Base-by-base conservation (phyloP, 2,797 vertebrate genomes). In the Halcyon smyrnensis region DNA sequence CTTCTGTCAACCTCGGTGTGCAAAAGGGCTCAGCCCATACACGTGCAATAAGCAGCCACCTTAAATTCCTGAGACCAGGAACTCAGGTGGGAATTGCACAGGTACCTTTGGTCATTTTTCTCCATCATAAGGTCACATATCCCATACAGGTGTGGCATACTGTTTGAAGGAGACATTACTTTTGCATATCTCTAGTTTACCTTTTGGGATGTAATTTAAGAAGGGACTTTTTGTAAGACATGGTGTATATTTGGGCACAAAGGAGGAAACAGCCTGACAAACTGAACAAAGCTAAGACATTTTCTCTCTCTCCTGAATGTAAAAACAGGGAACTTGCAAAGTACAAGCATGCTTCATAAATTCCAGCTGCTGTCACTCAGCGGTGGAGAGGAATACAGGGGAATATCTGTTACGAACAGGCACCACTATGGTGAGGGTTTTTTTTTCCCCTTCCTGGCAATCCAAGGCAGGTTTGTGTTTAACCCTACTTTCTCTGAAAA, bases 291-390 rank as follows among this genome's bases (percentile, higher is more conserved):
- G 92, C 60, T 57, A 90, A 93, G 90, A 74, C 23, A 41, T 93
- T 96, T 95, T 93, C 83, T 86, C 80, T 91, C 87, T 93, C 73
- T 90, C 69, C 53, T 95, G 87, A 97, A 96, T 64, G 75, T 85
- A 85, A 96, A 96, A 96, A 48, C 92, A 94, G 93, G 43, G 81
- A 89, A 96, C 9, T 74, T 89, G 84, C 60, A 95, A 92, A 94
- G 78, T 60, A 74, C 68, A 92, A 89, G 70, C 20, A 14, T 92
- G 95, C 75, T 95, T 96, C 96, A 96, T 96, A 92, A 96, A 96
- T 97, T 94, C 90, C 93, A 95, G 64, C 90, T 93, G 92, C 95
- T 97, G 96, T 96, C 95, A 96, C 81, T 96, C 95, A 96, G 90
- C 0, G 0, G 63, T 63, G 54, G 75, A 89, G 51, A 87, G 81